Evolutionary conservation across 1,140 invertebrate genomes (phyloP), one percentile per base, ranked within the genome.

Genomic region (Stegodyphus dumicola): DNA sequence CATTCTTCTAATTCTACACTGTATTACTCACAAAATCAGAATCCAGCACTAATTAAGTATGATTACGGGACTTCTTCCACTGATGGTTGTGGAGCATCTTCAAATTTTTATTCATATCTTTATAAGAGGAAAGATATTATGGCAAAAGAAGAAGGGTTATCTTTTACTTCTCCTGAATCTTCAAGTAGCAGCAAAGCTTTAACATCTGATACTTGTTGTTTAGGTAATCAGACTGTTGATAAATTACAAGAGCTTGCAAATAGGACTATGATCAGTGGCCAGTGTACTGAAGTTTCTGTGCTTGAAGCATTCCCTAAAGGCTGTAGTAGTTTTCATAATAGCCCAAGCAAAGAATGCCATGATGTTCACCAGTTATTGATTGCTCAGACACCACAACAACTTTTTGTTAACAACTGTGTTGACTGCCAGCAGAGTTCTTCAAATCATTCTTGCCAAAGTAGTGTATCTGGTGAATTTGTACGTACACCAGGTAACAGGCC

Each of bases 401-500:
- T 73, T 67, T 66, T 84, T 65, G 75, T 71, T 6, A 86, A 86
- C 53, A 77, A 77, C 9, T 86, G 84, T 65, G 84, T 86, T 7
- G 84, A 86, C 49, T 86, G 76, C 56, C 84, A 86, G 49, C 75
- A 73, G 48, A 49, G 54, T n/a, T 77, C 75, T 52, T 77, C 84
- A 49, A 67, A 67, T 64, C 65, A 77, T 77, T 78, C 75, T 33
- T 77, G 84, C 70, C 84, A 77, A 65, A 78, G 67, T 51, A 86
- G 76, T 53, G 56, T 86, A 6, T 88, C 89, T 48, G 87, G 87
- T 64, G 87, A 86, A 64, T 86, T 86, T 71, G 66, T 71, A 73
- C 75, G 84, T 33, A 85, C 92, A 92, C 66, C 74, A 70, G 73
- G 86, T 5, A 86, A 88, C 17, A 92, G 96, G 70, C 96, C 97